These are phyloP conservation scores for Dryobotodes eremita DNA, from an alignment of 2,888 invertebrate genomes.

Conservation along the genomic window DNA sequence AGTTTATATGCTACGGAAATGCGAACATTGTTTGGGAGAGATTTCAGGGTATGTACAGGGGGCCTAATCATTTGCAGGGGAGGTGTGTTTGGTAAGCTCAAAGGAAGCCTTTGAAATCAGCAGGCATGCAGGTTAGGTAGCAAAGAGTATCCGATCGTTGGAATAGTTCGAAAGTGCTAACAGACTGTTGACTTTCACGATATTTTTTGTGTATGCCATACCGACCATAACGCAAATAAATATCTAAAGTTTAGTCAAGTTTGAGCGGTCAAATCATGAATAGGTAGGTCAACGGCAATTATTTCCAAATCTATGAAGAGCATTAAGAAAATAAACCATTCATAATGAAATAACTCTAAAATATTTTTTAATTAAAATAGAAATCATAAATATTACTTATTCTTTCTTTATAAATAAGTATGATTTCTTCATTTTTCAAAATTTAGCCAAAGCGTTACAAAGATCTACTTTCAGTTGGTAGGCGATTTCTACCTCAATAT, in stretches of 20 bases:
- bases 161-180: slow-evolving; percentile 14
- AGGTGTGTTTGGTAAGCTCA: not conserved
- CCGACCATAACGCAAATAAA: slow-evolving; percentile 7
- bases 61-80: not conserved
- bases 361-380: slow-evolving; percentile 6
- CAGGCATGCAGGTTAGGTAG: not conserved
- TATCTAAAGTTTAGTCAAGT: slow-evolving; percentile 35
- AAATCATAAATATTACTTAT: no score
- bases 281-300: slow-evolving; percentile 45
- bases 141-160: not conserved
- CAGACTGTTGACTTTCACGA: slow-evolving; percentile 10
- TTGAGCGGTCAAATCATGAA: slow-evolving; percentile 40
- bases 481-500: not conserved
- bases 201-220: not conserved
- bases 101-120: not conserved
- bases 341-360: not conserved
- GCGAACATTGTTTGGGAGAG: not conserved
- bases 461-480: no score
- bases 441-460: not conserved
- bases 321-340: slow-evolving; percentile 19
- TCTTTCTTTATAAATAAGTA: no score
- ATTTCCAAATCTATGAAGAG: slow-evolving; percentile 33
- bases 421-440: not conserved
- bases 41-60: not conserved
- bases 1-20: not conserved